A percentile compares a stretch with the other conserved stretches of the same genome.
These are phyloP conservation scores for Enteromius trimaculatus DNA, from an alignment of 2,797 vertebrate genomes.

Conservation along the genomic window DNA sequence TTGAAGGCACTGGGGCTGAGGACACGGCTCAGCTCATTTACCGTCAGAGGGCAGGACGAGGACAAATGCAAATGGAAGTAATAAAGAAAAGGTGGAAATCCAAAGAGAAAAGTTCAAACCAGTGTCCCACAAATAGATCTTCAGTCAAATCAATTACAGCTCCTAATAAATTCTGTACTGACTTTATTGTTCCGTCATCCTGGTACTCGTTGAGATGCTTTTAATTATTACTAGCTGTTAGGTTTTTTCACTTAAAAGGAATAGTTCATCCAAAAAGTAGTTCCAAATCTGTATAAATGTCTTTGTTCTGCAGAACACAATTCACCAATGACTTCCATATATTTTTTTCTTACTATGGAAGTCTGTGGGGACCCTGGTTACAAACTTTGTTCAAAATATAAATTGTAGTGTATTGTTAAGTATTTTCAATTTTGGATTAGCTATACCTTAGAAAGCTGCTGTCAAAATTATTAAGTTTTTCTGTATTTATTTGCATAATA, in stretches of 20 bases:
- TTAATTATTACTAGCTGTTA: constrained; percentile 4
- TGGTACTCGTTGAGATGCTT: background rate
- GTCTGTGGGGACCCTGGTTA: too few species aligned
- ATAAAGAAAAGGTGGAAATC: constrained; percentile 44
- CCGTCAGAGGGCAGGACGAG: constrained; percentile 34
- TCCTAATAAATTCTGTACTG: background rate
- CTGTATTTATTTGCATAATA: background rate
- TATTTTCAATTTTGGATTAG: background rate
- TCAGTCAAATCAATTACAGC: constrained; percentile 24
- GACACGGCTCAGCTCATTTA: constrained; percentile 45
- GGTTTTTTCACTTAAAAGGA: background rate
- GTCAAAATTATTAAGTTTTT: background rate
- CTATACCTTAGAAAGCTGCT: background rate
- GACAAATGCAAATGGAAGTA: constrained; percentile 50
- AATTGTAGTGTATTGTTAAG: background rate
- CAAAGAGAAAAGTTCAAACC: constrained; percentile 16
- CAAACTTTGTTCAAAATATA: too few species aligned
- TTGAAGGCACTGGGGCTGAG: constrained; percentile 25
- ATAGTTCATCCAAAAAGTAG: too few species aligned
- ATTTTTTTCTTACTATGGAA: too few species aligned
- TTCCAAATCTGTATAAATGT: too few species aligned
- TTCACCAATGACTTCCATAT: too few species aligned
- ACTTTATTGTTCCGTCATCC: background rate
- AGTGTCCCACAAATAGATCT: constrained; percentile 33
- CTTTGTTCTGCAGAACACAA: too few species aligned